Evolutionary conservation across 2,797 vertebrate species (phyloP).

Genomic region (Chaunax sp.): DNA sequence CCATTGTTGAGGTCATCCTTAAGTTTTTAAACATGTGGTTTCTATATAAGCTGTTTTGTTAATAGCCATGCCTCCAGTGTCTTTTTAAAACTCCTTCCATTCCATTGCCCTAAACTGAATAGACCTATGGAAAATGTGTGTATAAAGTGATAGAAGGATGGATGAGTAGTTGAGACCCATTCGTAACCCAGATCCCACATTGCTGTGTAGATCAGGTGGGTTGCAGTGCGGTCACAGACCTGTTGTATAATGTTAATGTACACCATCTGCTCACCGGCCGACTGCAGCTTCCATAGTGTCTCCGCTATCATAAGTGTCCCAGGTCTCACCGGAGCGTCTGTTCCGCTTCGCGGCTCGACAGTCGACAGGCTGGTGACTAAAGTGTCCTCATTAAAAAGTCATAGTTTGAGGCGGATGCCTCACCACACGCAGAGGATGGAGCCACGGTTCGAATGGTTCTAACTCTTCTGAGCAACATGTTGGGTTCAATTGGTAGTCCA

Average conservation of each 20-base stretch:
- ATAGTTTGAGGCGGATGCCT: slow-evolving; percentile 52
- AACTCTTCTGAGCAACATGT: slow-evolving; percentile 6
- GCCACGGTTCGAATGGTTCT: slow-evolving; percentile 7
- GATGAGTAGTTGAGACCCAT: not conserved
- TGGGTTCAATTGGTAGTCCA: slow-evolving; percentile 1
- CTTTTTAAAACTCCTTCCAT: not conserved
- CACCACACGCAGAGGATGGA: slow-evolving; percentile 19
- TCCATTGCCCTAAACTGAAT: not conserved
- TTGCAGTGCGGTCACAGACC: slow-evolving; percentile 36
- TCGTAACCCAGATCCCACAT: slow-evolving; percentile 19
- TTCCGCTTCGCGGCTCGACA: slow-evolving; percentile 60
- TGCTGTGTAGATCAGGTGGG: slow-evolving; percentile 32
- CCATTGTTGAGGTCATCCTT: not conserved
- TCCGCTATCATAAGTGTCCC: slow-evolving; percentile 61
- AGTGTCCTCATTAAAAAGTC: slow-evolving; percentile 77
- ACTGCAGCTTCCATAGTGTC: slow-evolving; percentile 57
- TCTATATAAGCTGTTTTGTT: not conserved
- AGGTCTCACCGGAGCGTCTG: slow-evolving; percentile 68
- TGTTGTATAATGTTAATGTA: slow-evolving; percentile 71
- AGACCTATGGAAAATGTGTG: not conserved
- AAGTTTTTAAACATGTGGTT: not conserved
- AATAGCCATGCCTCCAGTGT: not conserved
- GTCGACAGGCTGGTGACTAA: slow-evolving; percentile 68
- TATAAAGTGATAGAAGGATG: not conserved
- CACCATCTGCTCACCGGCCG: slow-evolving; percentile 73